phyloP scores from a whole-genome alignment of 2,113 vertebrate species.

The Charadrius vociferus region DNA sequence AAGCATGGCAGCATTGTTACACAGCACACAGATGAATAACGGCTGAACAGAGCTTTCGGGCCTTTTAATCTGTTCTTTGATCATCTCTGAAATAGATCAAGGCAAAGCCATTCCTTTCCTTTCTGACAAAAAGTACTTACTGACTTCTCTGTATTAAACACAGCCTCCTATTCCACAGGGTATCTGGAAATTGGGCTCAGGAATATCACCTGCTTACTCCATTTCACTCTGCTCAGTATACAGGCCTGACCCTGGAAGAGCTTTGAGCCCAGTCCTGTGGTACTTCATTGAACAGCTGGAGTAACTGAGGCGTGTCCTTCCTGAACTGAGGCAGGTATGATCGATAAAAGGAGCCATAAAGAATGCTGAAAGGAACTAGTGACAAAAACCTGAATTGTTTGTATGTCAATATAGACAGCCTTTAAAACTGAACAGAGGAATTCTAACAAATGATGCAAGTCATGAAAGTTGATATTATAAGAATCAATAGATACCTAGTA shows the following conservation, averaged over 20 bases:
- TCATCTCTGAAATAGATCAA: slow-evolving; percentile 42
- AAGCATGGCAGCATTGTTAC: neutral
- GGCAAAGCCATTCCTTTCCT: slow-evolving; percentile 9
- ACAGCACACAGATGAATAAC: neutral
- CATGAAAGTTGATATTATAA: slow-evolving; percentile 19
- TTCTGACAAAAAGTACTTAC: neutral
- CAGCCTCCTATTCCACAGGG: neutral
- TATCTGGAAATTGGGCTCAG: neutral
- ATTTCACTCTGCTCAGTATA: neutral
- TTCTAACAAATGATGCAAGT: slow-evolving; percentile 8
- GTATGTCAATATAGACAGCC: neutral
- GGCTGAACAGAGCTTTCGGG: neutral
- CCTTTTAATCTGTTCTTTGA: slow-evolving; percentile 39
- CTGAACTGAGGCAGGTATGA: neutral
- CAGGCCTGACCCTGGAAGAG: neutral
- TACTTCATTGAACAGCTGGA: neutral
- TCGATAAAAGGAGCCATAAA: neutral
- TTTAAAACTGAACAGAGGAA: neutral
- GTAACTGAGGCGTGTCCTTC: neutral
- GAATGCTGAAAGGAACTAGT: neutral
- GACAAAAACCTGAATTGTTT: neutral
- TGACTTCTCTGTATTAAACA: neutral
- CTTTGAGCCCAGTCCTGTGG: neutral
- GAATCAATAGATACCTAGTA: slow-evolving; percentile 14
- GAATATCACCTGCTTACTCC: neutral